phyloP scores from a whole-genome alignment of 2,113 vertebrate species.

The Corythaixoides concolor region DNA sequence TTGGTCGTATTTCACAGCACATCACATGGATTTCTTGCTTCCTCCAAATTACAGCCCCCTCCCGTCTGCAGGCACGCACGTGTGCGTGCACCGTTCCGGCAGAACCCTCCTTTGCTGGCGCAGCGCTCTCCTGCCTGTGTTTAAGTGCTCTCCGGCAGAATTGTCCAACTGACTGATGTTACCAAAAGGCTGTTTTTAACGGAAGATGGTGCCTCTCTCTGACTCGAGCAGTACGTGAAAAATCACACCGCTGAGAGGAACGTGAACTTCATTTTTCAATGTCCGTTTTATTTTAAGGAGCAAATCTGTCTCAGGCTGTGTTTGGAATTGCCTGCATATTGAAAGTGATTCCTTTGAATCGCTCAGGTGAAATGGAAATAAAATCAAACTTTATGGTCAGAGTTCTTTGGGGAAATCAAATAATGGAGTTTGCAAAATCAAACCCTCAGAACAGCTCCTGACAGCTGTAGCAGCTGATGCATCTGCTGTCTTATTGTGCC shows the following conservation, averaged over 20 bases:
- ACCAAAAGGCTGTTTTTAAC: background rate
- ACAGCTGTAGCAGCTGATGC: background rate
- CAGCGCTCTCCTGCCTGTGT: background rate
- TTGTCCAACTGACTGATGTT: background rate
- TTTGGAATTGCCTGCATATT: background rate
- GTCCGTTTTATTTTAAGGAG: background rate
- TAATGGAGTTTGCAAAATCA: background rate
- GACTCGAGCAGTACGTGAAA: fast-evolving
- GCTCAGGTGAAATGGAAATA: fast-evolving
- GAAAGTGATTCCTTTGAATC: fast-evolving
- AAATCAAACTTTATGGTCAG: background rate
- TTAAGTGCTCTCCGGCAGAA: background rate
- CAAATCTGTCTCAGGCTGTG: background rate
- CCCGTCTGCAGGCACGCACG: background rate
- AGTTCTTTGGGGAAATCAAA: background rate
- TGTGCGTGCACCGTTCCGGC: background rate
- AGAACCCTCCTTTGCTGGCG: background rate
- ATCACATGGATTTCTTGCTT: background rate
- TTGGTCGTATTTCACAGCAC: fast-evolving
- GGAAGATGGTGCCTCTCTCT: background rate
- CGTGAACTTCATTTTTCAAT: background rate
- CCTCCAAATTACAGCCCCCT: background rate
- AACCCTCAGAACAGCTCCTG: background rate
- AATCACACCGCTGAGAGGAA: background rate
- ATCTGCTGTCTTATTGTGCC: background rate